Percentiles rank a stretch among this genome's conserved stretches.
Conservation (phyloP, 2,888 invertebrate species). For the Parnassius smintheus region DNA sequence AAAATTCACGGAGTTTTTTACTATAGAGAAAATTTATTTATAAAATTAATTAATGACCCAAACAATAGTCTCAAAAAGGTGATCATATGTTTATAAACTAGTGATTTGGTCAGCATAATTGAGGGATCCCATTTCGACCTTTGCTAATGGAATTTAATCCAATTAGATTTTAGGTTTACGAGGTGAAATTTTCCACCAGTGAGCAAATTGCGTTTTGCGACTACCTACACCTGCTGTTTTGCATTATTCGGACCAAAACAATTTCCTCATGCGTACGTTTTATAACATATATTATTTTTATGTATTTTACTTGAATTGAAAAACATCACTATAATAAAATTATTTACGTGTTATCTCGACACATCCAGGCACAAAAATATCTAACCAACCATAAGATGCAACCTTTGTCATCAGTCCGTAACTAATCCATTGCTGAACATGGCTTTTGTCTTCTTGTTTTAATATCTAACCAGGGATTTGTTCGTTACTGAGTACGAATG, state of each 20-base stretch:
- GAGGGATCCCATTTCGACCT: constrained; percentile 75
- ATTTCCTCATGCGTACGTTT: constrained; percentile 10
- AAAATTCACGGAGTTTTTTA: too few relatives aligned
- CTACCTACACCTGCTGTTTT: constrained; percentile 46
- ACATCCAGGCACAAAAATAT: not conserved
- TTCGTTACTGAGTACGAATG: too few relatives aligned
- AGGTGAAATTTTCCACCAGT: constrained; percentile 61
- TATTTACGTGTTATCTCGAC: too few relatives aligned
- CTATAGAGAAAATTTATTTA: too few relatives aligned
- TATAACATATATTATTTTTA: not conserved
- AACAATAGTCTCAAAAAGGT: constrained; percentile 11
- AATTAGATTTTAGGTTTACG: constrained; percentile 78
- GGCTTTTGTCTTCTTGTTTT: too few relatives aligned
- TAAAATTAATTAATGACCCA: not conserved
- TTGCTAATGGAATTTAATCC: constrained; percentile 80
- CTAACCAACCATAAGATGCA: not conserved
- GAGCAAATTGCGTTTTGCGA: constrained; percentile 58
- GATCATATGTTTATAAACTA: constrained; percentile 59
- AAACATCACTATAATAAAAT: too few relatives aligned
- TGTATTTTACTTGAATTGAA: too few relatives aligned
- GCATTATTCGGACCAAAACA: not conserved
- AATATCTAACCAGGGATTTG: too few relatives aligned
- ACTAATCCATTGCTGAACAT: too few relatives aligned
- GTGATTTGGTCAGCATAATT: constrained; percentile 73
- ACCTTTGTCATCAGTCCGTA: not conserved